These are phyloP conservation scores for Dicaeum eximium DNA, from an alignment of 2,113 vertebrate genomes.

Conservation along the genomic window DNA sequence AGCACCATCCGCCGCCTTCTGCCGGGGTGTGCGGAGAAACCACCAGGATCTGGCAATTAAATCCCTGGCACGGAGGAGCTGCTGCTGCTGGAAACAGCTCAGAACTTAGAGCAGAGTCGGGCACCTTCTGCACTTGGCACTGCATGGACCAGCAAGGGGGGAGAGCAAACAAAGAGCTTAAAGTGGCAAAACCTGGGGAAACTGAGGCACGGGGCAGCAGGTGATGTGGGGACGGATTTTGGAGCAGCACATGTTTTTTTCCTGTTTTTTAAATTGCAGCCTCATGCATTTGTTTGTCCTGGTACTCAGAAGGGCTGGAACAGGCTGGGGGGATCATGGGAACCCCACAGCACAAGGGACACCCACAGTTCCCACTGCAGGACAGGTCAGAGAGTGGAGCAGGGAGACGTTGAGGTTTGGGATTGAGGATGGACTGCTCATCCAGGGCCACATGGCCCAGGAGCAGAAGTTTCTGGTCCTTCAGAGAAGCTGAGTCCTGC, in stretches of 20 bases:
- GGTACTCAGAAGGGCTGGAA: not conserved
- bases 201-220: not conserved
- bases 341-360: rapidly evolving
- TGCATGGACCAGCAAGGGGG: not conserved
- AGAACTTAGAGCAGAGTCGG: not conserved
- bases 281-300: not conserved
- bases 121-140: conserved; percentile 18
- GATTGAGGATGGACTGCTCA: not conserved
- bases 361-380: rapidly evolving
- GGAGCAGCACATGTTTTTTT: not conserved
- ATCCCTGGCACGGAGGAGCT: not conserved
- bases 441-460: not conserved
- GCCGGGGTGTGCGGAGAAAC: not conserved
- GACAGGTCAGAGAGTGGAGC: not conserved
- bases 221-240: not conserved
- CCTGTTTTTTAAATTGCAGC: not conserved
- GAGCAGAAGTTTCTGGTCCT: not conserved
- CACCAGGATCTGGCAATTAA: not conserved
- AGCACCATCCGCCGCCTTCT: not conserved
- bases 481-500: not conserved
- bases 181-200: not conserved
- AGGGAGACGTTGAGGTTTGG: not conserved
- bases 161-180: not conserved
- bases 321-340: rapidly evolving
- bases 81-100: not conserved